These are phyloP conservation scores for Dinoponera quadriceps DNA, from an alignment of 1,140 invertebrate species.

Conservation along the genomic window DNA sequence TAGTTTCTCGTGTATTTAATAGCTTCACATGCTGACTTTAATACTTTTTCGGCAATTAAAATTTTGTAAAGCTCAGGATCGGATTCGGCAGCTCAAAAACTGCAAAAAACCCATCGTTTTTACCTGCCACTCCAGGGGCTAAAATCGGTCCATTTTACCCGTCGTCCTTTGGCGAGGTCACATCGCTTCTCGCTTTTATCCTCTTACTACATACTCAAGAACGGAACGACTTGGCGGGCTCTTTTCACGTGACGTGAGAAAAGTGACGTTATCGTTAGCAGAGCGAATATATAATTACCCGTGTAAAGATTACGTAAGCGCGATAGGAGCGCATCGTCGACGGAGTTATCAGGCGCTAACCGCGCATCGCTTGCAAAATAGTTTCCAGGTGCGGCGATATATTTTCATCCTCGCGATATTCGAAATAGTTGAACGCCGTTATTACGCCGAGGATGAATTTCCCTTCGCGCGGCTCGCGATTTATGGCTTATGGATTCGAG, in stretches of 20 bases:
- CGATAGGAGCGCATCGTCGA: conserved; percentile 29
- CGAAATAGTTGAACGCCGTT: conserved; percentile 53
- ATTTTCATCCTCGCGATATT: conserved; percentile 46
- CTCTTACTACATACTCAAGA: not conserved
- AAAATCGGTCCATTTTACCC: too few relatives aligned
- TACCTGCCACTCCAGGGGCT: too few relatives aligned
- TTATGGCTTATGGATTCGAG: conserved; percentile 25
- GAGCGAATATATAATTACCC: not conserved
- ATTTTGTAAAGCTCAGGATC: too few relatives aligned
- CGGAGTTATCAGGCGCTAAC: conserved; percentile 6
- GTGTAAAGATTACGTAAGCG: conserved; percentile 11
- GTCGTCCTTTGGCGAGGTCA: not conserved
- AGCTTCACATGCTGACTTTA: too few relatives aligned
- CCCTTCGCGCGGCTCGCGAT: not conserved
- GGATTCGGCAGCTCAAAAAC: too few relatives aligned
- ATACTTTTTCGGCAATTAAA: too few relatives aligned
- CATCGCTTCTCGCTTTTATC: not conserved
- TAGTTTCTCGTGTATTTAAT: too few relatives aligned
- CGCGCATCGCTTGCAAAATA: conserved; percentile 25
- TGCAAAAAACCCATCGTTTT: too few relatives aligned
- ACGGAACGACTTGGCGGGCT: not conserved
- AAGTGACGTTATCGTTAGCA: not conserved
- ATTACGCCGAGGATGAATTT: conserved; percentile 39
- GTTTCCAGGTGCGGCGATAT: conserved; percentile 34
- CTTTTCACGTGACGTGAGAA: not conserved